phyloP scores from a whole-genome alignment of 2,113 vertebrate species.

The Columbina picui region DNA sequence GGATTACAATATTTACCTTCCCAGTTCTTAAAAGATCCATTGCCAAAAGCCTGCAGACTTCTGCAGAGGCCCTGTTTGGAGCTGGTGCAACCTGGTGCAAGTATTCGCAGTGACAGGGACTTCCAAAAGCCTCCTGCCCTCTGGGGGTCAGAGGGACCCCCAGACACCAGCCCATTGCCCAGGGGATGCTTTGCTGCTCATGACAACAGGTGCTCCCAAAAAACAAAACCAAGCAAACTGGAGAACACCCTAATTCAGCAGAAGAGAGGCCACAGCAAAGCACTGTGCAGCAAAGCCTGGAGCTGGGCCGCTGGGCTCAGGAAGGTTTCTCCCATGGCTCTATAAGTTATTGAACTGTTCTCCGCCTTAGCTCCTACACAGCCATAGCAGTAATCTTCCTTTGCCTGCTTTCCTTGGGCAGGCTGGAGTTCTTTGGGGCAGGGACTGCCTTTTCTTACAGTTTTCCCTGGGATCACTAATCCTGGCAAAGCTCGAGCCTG shows the following conservation, averaged over 20 bases:
- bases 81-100: neutral
- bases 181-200: neutral
- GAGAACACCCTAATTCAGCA: neutral
- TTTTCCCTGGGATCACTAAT: neutral
- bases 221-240: neutral
- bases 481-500: neutral
- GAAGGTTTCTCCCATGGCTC: neutral
- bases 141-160: rapidly evolving
- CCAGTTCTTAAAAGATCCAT: neutral
- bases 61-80: neutral
- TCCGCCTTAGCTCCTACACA: neutral
- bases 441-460: neutral
- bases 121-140: neutral
- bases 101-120: rapidly evolving
- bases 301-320: rapidly evolving
- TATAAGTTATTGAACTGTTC: neutral
- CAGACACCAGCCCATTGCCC: rapidly evolving
- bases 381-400: neutral
- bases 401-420: neutral
- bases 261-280: neutral
- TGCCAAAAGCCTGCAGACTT: neutral
- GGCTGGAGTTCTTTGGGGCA: neutral
- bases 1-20: neutral
- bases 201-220: neutral
- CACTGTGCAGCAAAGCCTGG: neutral